Base-by-base conservation (phyloP, 2,888 invertebrate genomes). In the Andrena camellia region DNA sequence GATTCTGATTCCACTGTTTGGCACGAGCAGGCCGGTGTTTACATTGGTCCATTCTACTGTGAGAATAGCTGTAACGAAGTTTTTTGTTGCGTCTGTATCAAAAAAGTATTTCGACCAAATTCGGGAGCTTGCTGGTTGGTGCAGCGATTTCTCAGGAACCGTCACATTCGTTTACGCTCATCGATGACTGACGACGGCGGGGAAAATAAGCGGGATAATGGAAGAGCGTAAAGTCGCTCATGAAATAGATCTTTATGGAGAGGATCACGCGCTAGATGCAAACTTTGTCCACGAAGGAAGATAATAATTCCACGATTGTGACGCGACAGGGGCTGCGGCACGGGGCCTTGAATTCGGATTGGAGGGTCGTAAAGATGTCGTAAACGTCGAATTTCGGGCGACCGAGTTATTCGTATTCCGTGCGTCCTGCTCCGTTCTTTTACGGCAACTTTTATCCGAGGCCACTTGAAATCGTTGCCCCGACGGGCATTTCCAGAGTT, bases 361-460 rank as follows among this genome's bases (percentile, higher is more conserved):
- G 69, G 69, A 60, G 26, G 54, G 2, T 76, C 76, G 69, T 76
- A 80, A 80, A 73, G 73, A 66, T 42, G 54, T 73, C 69, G 80
- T 60, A 64, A 80, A 69, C 33, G 69, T 60, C 23, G 76, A 80
- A 69, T 66, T 77, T 72, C 64, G 31, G 35, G 48, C 48, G 5
- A 62, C 60, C 31, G 48, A 69, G 66, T 79, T 68, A 75, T 79
- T 80, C 77, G 69, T 74, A 73, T 77, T 74, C 71, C 20, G 17
- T 2, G 10, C 50, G 42, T 23, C 54, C 35, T 26, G n/a, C 23
- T 10, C 13, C 48, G 62, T 29, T 76, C n/a, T 35, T 66, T 70
- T 71, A 31, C 13, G 33, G 26, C 17, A 54, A 69, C 59, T 73
- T 83, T 80, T 75, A 42, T 66, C 50, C 48, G 13, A 23, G 35